Conservation (phyloP, 2,888 invertebrate species). For the Girardia tigrina region DNA sequence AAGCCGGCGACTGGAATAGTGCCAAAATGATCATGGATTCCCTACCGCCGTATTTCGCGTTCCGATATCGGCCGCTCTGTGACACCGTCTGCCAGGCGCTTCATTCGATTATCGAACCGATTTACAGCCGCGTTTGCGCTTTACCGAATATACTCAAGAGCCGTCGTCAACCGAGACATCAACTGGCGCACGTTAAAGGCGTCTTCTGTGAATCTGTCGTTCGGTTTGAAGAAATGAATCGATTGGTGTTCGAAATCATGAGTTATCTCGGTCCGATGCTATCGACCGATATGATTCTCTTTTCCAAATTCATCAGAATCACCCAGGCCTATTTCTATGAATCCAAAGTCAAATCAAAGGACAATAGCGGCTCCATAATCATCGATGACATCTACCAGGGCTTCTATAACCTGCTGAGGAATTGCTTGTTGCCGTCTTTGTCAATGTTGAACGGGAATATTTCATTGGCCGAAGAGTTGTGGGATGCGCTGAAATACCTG, state of each 20-base stretch:
- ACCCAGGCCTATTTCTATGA: slow-evolving; percentile 52
- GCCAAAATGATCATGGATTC: slow-evolving; percentile 66
- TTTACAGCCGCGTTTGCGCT: slow-evolving; percentile 60
- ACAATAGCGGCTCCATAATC: slow-evolving; percentile 63
- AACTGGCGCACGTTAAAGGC: slow-evolving; percentile 56
- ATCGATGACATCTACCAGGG: slow-evolving; percentile 57
- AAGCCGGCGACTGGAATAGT: slow-evolving; percentile 76
- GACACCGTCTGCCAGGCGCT: slow-evolving; percentile 65
- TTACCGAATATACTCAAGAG: not conserved
- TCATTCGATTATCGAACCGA: slow-evolving; percentile 69
- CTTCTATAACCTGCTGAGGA: slow-evolving; percentile 70
- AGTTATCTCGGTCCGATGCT: slow-evolving; percentile 71
- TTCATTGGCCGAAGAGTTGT: slow-evolving; percentile 86
- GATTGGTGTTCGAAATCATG: slow-evolving; percentile 63
- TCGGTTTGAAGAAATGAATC: slow-evolving; percentile 33
- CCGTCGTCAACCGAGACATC: slow-evolving; percentile 52
- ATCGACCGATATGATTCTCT: slow-evolving; percentile 68
- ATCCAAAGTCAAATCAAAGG: slow-evolving; percentile 39
- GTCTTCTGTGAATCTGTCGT: slow-evolving; percentile 1
- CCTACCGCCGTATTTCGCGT: slow-evolving; percentile 64
- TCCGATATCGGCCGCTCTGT: slow-evolving; percentile 66
- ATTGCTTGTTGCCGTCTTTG: slow-evolving; percentile 73
- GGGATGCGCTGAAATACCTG: slow-evolving; percentile 59
- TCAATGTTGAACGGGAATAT: slow-evolving; percentile 84
- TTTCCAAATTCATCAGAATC: slow-evolving; percentile 66